These are phyloP conservation scores for Australoheros facetus DNA, from an alignment of 2,797 vertebrate genomes.

Conservation along the genomic window DNA sequence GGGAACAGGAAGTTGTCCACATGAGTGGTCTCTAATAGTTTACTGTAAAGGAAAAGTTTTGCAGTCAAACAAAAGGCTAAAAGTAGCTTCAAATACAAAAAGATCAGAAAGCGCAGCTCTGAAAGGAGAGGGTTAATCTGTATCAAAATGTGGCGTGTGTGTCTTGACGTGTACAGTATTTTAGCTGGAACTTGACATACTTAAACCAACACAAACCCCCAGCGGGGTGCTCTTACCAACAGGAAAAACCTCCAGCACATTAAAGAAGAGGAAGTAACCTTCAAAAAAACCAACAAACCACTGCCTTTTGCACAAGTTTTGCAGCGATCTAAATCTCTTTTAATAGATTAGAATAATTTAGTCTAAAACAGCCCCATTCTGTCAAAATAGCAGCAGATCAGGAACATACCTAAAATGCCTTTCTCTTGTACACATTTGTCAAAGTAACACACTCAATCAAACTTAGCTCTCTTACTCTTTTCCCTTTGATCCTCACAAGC, in stretches of 20 bases:
- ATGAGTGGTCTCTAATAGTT: constrained; percentile 54
- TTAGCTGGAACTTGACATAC: constrained; percentile 61
- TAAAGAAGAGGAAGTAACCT: constrained; percentile 74
- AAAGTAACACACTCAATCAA: constrained; percentile 72
- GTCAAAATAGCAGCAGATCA: constrained; percentile 76
- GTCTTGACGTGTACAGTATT: constrained; percentile 68
- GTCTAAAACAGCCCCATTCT: constrained; percentile 76
- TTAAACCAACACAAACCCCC: constrained; percentile 62
- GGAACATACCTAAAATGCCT: constrained; percentile 76
- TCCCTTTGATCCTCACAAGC: constrained; percentile 68
- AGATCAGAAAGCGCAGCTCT: constrained; percentile 6
- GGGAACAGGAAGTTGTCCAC: constrained; percentile 48
- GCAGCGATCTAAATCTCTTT: constrained; percentile 66
- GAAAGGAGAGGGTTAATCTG: constrained; percentile 47
- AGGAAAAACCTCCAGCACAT: constrained; percentile 71
- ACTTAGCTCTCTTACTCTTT: constrained; percentile 52
- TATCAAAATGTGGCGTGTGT: constrained; percentile 39
- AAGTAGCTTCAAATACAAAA: not conserved
- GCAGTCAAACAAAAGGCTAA: constrained; percentile 17
- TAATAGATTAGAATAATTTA: constrained; percentile 79
- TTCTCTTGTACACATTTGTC: constrained; percentile 75
- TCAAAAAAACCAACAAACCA: constrained; percentile 41
- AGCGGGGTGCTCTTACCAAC: constrained; percentile 64
- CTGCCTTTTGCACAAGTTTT: constrained; percentile 64
- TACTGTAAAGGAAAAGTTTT: constrained; percentile 38